Evolutionary conservation across 2,888 invertebrate genomes (phyloP).

Genomic region (Cheiracanthium punctorium): DNA sequence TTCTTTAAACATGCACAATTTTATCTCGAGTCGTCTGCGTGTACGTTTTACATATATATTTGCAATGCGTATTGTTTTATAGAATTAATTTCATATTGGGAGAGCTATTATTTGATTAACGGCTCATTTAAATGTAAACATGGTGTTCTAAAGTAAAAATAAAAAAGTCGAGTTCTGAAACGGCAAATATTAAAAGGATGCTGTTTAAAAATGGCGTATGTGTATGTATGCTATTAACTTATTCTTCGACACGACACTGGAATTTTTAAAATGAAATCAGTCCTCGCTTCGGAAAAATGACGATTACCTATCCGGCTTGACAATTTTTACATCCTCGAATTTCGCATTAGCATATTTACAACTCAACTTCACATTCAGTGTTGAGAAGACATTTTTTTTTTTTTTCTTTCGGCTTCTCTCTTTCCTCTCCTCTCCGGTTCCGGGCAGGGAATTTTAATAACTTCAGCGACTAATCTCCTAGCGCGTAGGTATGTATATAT

Average conservation of each 20-base stretch:
- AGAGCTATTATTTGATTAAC: not conserved
- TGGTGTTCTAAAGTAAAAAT: not conserved
- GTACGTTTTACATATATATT: not conserved
- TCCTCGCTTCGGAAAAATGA: not conserved
- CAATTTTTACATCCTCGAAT: slow-evolving; percentile 13
- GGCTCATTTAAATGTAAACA: not conserved
- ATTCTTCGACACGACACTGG: not conserved
- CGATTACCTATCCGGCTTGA: not conserved
- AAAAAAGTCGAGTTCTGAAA: not conserved
- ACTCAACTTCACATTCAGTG: not conserved
- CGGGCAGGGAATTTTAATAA: slow-evolving; percentile 27
- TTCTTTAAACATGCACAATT: not conserved
- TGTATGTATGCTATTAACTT: not conserved
- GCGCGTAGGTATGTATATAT: slow-evolving; percentile 1
- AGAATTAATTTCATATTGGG: not conserved
- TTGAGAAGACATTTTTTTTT: not conserved
- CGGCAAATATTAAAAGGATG: not conserved
- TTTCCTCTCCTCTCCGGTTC: not conserved
- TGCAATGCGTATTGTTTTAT: not conserved
- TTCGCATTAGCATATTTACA: slow-evolving; percentile 23
- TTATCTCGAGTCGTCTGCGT: not conserved
- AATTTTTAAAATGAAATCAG: not conserved
- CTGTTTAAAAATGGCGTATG: not conserved
- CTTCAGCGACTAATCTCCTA: slow-evolving; percentile 24
- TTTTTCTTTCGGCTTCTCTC: not conserved